Evolutionary conservation across 2,797 vertebrate species (phyloP).

Genomic region (Cryptoblepharus egeriae): DNA sequence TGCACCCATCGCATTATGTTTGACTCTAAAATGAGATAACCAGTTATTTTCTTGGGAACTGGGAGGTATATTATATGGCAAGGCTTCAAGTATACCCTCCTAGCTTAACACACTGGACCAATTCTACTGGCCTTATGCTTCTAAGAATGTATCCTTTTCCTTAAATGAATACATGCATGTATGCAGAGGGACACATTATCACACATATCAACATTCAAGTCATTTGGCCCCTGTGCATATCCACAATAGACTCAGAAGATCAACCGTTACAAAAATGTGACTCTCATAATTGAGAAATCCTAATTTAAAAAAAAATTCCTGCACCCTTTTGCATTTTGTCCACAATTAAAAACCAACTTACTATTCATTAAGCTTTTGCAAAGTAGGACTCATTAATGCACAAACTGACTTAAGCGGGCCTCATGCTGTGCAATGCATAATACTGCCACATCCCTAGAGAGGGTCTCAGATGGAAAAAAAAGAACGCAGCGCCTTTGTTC

Average conservation of each 20-base stretch:
- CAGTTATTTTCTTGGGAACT: not conserved
- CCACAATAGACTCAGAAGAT: not conserved
- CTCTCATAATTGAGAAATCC: not conserved
- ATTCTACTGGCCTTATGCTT: not conserved
- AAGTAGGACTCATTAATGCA: not conserved
- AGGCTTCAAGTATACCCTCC: slow-evolving; percentile 10
- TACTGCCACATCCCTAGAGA: slow-evolving; percentile 1
- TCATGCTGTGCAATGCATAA: not conserved
- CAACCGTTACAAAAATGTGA: not conserved
- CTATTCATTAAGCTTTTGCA: slow-evolving; percentile 9
- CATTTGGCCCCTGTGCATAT: not conserved
- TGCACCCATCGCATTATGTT: not conserved
- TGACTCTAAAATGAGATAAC: not conserved
- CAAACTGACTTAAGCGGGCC: slow-evolving; percentile 15
- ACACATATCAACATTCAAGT: not conserved
- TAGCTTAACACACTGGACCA: not conserved
- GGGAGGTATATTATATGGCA: not conserved
- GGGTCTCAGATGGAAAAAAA: not conserved
- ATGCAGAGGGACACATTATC: not conserved
- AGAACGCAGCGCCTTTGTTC: slow-evolving; percentile 19
- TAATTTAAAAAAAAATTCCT: not conserved
- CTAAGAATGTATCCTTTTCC: not conserved
- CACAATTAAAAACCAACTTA: slow-evolving; percentile 4
- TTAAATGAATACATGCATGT: not conserved
- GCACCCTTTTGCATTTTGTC: not conserved